Conservation (phyloP, 2,113 vertebrate species). For the Tauraco erythrolophus region DNA sequence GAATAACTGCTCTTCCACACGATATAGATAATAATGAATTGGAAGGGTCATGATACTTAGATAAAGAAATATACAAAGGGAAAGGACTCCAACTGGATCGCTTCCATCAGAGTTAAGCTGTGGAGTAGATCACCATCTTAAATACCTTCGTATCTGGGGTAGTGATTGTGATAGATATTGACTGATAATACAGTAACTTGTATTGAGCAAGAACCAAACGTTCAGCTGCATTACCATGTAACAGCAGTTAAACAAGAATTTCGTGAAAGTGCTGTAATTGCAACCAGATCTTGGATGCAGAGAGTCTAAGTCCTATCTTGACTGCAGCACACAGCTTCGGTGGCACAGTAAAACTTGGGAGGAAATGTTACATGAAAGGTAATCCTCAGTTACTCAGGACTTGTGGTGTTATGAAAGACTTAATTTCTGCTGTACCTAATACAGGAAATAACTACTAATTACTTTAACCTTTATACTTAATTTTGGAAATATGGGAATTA, state of each 20-base stretch:
- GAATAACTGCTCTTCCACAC: background rate
- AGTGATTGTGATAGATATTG: no score
- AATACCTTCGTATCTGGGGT: background rate
- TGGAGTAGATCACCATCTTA: background rate
- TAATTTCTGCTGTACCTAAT: conserved; percentile 8
- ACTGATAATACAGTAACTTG: background rate
- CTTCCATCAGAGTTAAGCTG: background rate
- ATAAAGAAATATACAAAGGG: background rate
- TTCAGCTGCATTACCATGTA: background rate
- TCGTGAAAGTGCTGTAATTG: background rate
- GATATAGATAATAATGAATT: background rate
- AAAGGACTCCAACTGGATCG: background rate
- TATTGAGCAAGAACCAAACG: background rate
- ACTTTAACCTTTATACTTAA: conserved; percentile 15
- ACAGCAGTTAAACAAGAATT: background rate
- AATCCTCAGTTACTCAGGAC: conserved; percentile 10
- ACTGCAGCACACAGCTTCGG: background rate
- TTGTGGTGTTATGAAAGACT: conserved; percentile 2
- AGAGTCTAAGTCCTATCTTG: background rate
- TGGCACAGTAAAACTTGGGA: background rate
- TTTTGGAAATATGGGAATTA: conserved; percentile 31
- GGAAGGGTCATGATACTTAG: background rate
- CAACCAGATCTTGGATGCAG: background rate
- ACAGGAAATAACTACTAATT: conserved; percentile 45
- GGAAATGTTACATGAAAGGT: conserved; percentile 1